Conservation (phyloP, 2,797 vertebrate species). For the Sphaeramia orbicularis region DNA sequence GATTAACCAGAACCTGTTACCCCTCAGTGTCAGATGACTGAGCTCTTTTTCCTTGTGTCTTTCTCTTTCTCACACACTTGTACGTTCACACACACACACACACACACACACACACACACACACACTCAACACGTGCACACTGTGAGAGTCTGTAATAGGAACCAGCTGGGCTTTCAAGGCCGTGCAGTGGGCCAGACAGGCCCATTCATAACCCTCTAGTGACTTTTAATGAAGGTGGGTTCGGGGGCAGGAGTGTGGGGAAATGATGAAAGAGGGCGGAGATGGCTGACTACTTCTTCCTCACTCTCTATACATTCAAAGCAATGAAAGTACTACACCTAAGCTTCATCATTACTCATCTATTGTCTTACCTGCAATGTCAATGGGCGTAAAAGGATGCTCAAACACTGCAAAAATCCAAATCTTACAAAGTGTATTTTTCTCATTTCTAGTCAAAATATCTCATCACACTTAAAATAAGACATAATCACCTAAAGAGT, state of each 20-base stretch:
- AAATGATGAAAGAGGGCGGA: constrained; percentile 63
- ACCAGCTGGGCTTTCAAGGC: constrained; percentile 91
- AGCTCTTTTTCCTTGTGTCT: constrained; percentile 23
- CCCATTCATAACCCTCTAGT: constrained; percentile 88
- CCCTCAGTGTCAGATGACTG: constrained; percentile 85
- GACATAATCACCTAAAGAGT: too few relatives aligned
- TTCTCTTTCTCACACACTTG: constrained; percentile 5
- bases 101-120: constrained; percentile 27
- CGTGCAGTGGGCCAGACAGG: constrained; percentile 78
- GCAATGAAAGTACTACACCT: constrained; percentile 45
- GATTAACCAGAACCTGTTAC: constrained; percentile 88
- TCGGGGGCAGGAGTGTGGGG: constrained; percentile 66
- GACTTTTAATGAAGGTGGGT: constrained; percentile 85
- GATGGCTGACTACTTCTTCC: constrained; percentile 50
- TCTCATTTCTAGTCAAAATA: too few relatives aligned
- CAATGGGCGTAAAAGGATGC: constrained; percentile 9
- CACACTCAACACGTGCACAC: constrained; percentile 38
- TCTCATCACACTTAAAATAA: too few relatives aligned
- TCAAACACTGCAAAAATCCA: background rate
- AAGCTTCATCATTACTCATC: background rate
- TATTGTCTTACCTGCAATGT: background rate
- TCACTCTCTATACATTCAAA: constrained; percentile 46
- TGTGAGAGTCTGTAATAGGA: constrained; percentile 86
- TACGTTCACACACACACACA: constrained; percentile 11
- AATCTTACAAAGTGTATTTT: too few relatives aligned